A percentile compares a stretch with the other conserved stretches of the same genome.
Evolutionary conservation across 2,113 vertebrate species (phyloP).

Genomic region (Phasianus colchicus): DNA sequence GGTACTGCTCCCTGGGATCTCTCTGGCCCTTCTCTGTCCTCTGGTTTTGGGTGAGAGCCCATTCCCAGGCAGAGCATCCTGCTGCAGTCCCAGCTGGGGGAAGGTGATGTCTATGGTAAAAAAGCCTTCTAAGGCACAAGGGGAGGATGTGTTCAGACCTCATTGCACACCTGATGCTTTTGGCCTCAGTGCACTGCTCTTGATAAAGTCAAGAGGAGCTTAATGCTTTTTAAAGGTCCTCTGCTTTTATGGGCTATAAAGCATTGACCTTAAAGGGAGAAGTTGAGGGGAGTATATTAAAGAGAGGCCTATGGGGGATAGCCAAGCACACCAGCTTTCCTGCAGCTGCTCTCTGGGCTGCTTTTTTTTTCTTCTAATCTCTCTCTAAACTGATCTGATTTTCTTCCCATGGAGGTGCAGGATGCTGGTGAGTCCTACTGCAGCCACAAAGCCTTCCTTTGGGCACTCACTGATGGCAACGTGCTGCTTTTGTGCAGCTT

Average conservation of each 20-base stretch:
- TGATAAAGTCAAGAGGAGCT: neutral
- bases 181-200: neutral
- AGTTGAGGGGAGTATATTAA: neutral
- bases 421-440: neutral
- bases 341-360: neutral
- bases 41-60: neutral
- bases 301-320: neutral
- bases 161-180: fast-evolving
- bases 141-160: neutral
- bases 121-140: neutral
- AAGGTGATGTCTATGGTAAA: neutral
- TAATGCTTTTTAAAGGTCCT: constrained; percentile 17
- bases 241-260: constrained; percentile 41
- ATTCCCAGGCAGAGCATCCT: neutral
- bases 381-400: neutral
- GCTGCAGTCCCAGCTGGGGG: neutral
- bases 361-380: neutral
- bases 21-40: fast-evolving
- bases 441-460: neutral
- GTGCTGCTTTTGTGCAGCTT: neutral
- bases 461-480: neutral
- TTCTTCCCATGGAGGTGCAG: neutral
- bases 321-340: neutral
- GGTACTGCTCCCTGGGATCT: neutral
- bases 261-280: neutral